Base-by-base conservation (phyloP, 2,797 vertebrate species). In the Poecilia picta region DNA sequence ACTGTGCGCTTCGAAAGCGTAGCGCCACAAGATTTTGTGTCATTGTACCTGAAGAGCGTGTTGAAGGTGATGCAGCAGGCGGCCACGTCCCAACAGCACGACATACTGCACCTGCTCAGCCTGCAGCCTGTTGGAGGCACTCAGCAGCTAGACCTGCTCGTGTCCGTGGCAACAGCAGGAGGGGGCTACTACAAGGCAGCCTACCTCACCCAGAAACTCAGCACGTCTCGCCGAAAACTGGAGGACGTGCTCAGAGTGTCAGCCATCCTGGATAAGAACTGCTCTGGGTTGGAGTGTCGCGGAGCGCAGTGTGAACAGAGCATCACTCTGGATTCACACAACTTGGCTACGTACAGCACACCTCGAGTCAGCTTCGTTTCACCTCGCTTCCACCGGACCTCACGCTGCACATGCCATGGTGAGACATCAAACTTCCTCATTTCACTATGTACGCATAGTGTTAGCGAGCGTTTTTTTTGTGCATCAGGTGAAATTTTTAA, bases 211-310 rank as follows among this genome's bases (percentile, higher is more conserved):
- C 98, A 99, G 96, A 99, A 99, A 93, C 96, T 99, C 74, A 97
- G 96, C 75, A 97, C 95, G 0, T 97, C 97, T 0, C 96, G 98
- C 74, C 93, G 96, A 81, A 96, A 97, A 81, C 96, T 99, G 91
- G 98, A 99, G 91, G 97, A 97, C 72, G 94, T 97, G 75, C 95
- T 99, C 83, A 94, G 96, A 33, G 97, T 99, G 87, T 97, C 98
- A 0, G 96, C 98, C 70, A 97, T 99, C 90, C 88, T 99, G 84
- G 98, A 99, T 80, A 99, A 99, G 94, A 99, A 99, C 96, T 99
- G 98, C 89, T 98, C 98, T 0, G 98, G 97, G 41, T 94, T 99
- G 88, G 97, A 98, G 88, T 99, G 98, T 84, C 97, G 97, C 15
- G 98, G 98, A 1, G 97, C 97, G 0, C 97, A 97, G 84, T 99